Evolutionary conservation across 2,888 invertebrate species (phyloP), one percentile per base, ranked within the genome.

Genomic region (Tetrapedia diversipes): DNA sequence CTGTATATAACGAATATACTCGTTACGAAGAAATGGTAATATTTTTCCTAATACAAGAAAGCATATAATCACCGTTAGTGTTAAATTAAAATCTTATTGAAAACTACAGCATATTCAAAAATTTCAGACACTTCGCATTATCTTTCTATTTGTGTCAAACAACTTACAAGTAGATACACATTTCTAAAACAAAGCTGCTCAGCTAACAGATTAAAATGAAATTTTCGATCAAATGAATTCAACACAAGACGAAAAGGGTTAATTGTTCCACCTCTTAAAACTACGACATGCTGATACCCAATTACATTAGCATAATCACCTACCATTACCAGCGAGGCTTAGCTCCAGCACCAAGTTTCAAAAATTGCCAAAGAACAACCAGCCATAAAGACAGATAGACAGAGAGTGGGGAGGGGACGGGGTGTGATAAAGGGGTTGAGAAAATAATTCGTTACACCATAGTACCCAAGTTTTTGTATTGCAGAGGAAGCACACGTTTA

Each of bases 401-500:
- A 71, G 34, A 74, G 51, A 78, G 16, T 11, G 60, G 68, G 61
- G 69, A 39, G 69, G 60, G 59, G 54, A 39, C 64, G 49, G 24
- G n/a, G n/a, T n/a, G n/a, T n/a, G n/a, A 41, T 32, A 34, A 69
- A 43, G 74, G 79, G 82, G 64, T 51, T 56, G 68, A 70, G 79
- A 81, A 87, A 89, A 87, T 87, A 86, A 86, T 73, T 81, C 57
- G 81, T 86, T 84, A 88, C 84, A 89, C 88, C 88, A 85, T 84
- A 77, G 73, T 80, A 85, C 87, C 88, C 82, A 86, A 76, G 68
- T 82, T 78, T 77, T 79, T 79, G 49, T 85, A 82, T 89, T 89
- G 83, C 88, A 89, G 88, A 91, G 88, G 88, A 91, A 90, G 90
- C 90, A 90, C 88, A 90, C 87, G 76, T 91, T 91, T 91, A 91